Base-by-base conservation (phyloP, 2,888 invertebrate species). In the Mongoloraphidia duomilia region DNA sequence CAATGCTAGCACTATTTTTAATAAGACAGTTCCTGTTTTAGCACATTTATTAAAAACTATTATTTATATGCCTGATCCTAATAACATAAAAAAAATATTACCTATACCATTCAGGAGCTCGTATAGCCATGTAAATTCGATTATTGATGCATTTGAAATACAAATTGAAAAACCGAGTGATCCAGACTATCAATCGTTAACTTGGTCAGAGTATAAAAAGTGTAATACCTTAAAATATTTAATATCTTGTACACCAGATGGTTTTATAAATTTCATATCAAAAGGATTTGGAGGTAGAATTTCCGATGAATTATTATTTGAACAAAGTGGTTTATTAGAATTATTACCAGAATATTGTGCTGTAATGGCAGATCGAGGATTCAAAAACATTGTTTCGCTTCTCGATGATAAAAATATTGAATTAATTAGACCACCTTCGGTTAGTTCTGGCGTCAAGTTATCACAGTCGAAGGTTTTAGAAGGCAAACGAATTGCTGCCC, bases 211-310 rank as follows among this genome's bases (percentile, higher is more conserved):
- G 37, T 40, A 45, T 45, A 45, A 45, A 45, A 56, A 58, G 34
- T 55, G 55, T 46, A 59, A 61, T 38, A 61, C 59, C 1, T 39
- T 58, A 9, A 59, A 59, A 43, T 58, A 55, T 40, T 50, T 58
- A 38, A 51, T 55, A 41, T 50, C 49, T 46, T 51, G 48, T 38
- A 52, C 56, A 33, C 57, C 58, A 9, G 54, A 55, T 58, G 56
- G 60, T 3, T 47, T 60, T 10, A 57, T 63, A 13, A 59, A 56
- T 52, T 63, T 54, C 54, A 52, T 63, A 35, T 62, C 61, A 34
- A 35, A 40, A 11, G 60, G 60, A 9, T 61, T 51, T 54, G 61
- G 62, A 13, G 58, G 63, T 12, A 44, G 61, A 53, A 54, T 52
- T 17, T 50, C 54, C 13, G 60, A 63, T 49, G 52, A 41, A 26